phyloP scores from a whole-genome alignment of 2,797 vertebrate genomes.

The Chelonia mydas region DNA sequence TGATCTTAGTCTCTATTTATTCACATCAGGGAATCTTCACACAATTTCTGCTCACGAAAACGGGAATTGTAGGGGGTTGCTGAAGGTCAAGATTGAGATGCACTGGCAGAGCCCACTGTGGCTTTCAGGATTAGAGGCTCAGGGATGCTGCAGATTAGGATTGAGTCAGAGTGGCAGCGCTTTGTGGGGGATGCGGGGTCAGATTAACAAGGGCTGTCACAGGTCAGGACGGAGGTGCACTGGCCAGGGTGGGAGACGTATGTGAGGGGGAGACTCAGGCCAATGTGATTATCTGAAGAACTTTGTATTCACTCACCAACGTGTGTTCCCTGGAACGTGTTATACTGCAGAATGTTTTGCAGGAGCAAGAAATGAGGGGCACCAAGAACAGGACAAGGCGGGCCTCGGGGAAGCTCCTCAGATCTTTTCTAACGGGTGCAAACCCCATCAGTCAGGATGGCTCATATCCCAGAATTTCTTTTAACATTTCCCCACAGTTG shows the following conservation, averaged over 20 bases:
- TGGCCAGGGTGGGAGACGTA: not conserved
- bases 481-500: not conserved
- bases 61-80: not conserved
- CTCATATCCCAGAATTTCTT: not conserved
- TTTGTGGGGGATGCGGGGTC: not conserved
- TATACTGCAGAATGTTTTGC: not conserved
- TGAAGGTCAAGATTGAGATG: not conserved
- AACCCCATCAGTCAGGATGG: not conserved
- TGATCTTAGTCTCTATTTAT: not conserved
- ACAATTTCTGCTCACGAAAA: not conserved
- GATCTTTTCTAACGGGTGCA: not conserved
- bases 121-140: not conserved
- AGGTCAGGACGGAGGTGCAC: not conserved
- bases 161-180: not conserved
- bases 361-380: not conserved
- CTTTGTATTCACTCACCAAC: not conserved
- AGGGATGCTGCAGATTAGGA: not conserved
- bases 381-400: not conserved
- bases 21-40: not conserved
- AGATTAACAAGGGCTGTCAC: not conserved
- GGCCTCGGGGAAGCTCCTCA: not conserved
- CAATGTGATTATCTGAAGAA: not conserved
- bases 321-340: not conserved
- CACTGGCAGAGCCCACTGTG: not conserved
- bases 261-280: not conserved